These are phyloP conservation scores for Neodiprion fabricii DNA, from an alignment of 1,140 invertebrate genomes.

Conservation along the genomic window DNA sequence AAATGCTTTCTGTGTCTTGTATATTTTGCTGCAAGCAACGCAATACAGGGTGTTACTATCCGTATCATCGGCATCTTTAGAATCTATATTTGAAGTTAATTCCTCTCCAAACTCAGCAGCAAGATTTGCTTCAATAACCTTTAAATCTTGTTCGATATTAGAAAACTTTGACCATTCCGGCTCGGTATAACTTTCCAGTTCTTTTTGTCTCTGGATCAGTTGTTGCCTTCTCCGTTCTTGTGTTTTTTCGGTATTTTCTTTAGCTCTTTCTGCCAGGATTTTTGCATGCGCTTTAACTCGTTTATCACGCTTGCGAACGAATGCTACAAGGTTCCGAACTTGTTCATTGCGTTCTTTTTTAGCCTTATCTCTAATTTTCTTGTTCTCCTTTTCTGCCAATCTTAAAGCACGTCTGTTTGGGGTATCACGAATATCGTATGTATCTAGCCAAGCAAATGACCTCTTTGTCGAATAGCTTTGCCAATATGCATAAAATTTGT, in stretches of 20 bases:
- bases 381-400: constrained; percentile 95
- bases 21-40: constrained; percentile 91
- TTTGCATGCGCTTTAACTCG: constrained; percentile 79
- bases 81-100: constrained; percentile 50
- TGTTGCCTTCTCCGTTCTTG: constrained; percentile 66
- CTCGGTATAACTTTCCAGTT: constrained; percentile 56
- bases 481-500: constrained; percentile 94
- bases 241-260: constrained; percentile 71
- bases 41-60: constrained; percentile 74
- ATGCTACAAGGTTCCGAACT: constrained; percentile 86
- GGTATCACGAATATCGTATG: constrained; percentile 87
- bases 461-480: constrained; percentile 82
- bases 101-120: constrained; percentile 67
- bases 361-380: constrained; percentile 89
- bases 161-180: constrained; percentile 74
- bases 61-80: constrained; percentile 36
- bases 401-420: constrained; percentile 80
- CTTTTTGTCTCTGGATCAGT: constrained; percentile 59
- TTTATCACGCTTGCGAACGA: constrained; percentile 91
- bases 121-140: constrained; percentile 68
- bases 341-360: constrained; percentile 93
- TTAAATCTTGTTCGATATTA: constrained; percentile 67
- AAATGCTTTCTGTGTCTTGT: constrained; percentile 90
- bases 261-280: constrained; percentile 71
- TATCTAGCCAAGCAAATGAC: constrained; percentile 88